Percentiles rank a stretch among this genome's conserved stretches.
Evolutionary conservation across 1,140 invertebrate species (phyloP).

Genomic region (Heterodera carotae): DNA sequence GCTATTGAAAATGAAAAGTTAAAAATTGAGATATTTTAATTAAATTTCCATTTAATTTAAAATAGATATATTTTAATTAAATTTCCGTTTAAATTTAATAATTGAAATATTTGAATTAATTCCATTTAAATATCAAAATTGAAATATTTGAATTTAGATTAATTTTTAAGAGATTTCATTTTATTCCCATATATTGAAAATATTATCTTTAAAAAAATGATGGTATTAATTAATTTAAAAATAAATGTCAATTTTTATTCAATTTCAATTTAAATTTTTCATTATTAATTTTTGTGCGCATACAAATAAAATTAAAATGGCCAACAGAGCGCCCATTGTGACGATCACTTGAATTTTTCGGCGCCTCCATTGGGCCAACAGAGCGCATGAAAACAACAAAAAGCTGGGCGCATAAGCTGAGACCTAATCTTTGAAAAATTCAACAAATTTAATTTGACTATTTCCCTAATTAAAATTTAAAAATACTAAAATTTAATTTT

Average conservation of each 20-base stretch:
- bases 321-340: conserved; percentile 35
- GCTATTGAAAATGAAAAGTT: neutral
- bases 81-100: conserved; percentile 8
- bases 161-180: no score
- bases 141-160: no score
- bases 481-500: no score
- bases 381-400: conserved; percentile 40
- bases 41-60: conserved; percentile 8
- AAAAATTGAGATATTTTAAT: no score
- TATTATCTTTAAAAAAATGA: no score
- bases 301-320: conserved; percentile 36
- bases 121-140: no score
- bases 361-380: conserved; percentile 58
- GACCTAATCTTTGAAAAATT: neutral
- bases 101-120: no score
- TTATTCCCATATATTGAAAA: no score
- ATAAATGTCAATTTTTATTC: conserved; percentile 3
- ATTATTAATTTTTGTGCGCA: conserved; percentile 4
- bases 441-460: no score
- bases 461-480: no score
- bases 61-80: neutral
- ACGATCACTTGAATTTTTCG: conserved; percentile 52
- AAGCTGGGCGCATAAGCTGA: conserved; percentile 44
- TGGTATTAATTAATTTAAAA: conserved; percentile 5
- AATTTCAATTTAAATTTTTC: neutral